phyloP scores from a whole-genome alignment of 1,140 invertebrate species.

The Formica exsecta region DNA sequence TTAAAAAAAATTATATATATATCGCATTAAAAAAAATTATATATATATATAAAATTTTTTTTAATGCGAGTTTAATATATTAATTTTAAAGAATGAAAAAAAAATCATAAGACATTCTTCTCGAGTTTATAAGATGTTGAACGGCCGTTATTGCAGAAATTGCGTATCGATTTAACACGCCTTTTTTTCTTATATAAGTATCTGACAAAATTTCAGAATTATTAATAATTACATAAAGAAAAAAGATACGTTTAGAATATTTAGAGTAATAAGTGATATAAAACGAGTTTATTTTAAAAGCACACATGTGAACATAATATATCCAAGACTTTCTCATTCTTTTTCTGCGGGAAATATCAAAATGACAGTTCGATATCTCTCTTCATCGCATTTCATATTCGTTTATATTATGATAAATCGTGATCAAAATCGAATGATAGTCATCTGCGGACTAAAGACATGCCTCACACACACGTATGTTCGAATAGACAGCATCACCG shows the following conservation, averaged over 20 bases:
- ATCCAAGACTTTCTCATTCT: background rate
- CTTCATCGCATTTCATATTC: slow-evolving; percentile 11
- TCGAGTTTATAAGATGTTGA: no score
- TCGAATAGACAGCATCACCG: background rate
- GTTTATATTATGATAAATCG: slow-evolving; percentile 26
- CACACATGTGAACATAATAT: background rate
- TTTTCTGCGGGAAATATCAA: background rate
- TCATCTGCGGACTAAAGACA: slow-evolving; percentile 21
- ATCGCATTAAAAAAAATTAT: no score
- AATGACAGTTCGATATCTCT: background rate
- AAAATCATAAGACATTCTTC: no score
- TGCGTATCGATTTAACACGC: no score
- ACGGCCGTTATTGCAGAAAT: no score
- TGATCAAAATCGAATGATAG: slow-evolving; percentile 32
- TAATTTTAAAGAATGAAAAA: no score
- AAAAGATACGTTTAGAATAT: no score
- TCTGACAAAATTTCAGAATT: background rate
- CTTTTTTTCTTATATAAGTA: no score
- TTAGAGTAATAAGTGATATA: background rate
- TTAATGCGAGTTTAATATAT: no score
- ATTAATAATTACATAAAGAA: background rate
- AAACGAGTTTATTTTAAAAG: background rate
- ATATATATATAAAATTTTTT: no score
- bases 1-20: no score
- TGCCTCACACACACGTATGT: background rate